Evolutionary conservation across 2,888 invertebrate genomes (phyloP).

Genomic region (Mesorhabditis spiculigera): DNA sequence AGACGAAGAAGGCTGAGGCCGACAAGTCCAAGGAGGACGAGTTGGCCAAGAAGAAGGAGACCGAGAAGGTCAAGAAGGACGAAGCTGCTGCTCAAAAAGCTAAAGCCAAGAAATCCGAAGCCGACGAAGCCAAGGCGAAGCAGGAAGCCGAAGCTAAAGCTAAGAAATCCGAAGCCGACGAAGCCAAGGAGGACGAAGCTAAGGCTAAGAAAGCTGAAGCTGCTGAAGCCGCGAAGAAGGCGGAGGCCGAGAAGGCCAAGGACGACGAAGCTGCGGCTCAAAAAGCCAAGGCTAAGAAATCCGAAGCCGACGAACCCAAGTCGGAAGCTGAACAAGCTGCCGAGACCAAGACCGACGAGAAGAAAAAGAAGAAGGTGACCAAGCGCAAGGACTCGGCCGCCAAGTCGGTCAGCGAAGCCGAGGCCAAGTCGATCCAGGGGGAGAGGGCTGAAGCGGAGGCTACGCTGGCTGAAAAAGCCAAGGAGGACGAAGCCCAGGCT

Average conservation of each 20-base stretch:
- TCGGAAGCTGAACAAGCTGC: slow-evolving; percentile 11
- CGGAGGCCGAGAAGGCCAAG: slow-evolving; percentile 8
- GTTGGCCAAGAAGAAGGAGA: slow-evolving; percentile 8
- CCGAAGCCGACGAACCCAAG: slow-evolving; percentile 12
- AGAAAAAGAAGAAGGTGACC: slow-evolving; percentile 9
- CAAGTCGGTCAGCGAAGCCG: slow-evolving; percentile 13
- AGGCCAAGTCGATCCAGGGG: slow-evolving; percentile 9
- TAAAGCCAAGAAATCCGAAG: slow-evolving; percentile 14
- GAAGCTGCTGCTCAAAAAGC: slow-evolving; percentile 10
- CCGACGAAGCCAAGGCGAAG: slow-evolving; percentile 9
- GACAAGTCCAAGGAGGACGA: slow-evolving; percentile 11
- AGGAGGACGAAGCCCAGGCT: not conserved
- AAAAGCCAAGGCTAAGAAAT: slow-evolving; percentile 12
- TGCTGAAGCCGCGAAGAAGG: not conserved
- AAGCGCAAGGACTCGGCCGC: slow-evolving; percentile 8
- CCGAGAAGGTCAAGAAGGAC: slow-evolving; percentile 8
- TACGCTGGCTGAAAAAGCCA: slow-evolving; percentile 10
- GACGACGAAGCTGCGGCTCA: slow-evolving; percentile 1
- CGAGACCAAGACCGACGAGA: slow-evolving; percentile 13
- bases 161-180: slow-evolving; percentile 13
- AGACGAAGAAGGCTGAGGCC: slow-evolving; percentile 13
- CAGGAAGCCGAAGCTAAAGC: slow-evolving; percentile 9
- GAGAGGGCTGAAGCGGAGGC: slow-evolving; percentile 17
- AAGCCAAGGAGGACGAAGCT: slow-evolving; percentile 8
- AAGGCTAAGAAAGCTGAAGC: slow-evolving; percentile 16